Evolutionary conservation across 2,797 vertebrate genomes (phyloP).

Genomic region (Macropodus opercularis): DNA sequence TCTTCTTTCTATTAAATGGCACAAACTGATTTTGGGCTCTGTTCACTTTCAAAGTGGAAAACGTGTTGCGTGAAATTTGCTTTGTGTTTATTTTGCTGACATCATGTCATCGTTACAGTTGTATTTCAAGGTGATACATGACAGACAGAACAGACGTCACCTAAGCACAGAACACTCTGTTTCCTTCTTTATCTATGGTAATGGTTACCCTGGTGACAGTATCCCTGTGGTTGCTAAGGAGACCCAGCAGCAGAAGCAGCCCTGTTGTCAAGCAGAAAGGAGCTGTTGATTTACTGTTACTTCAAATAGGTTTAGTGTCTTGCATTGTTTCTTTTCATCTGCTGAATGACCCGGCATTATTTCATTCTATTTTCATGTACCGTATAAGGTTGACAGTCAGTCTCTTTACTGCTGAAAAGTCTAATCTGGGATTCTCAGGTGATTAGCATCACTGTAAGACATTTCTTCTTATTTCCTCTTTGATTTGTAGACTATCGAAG

Average conservation of each 20-base stretch:
- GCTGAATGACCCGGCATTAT: neutral
- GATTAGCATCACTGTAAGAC: neutral
- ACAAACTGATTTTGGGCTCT: constrained; percentile 29
- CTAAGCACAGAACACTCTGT: constrained; percentile 37
- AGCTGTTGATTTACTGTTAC: constrained; percentile 47
- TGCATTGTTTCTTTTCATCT: constrained; percentile 13
- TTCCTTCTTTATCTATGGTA: constrained; percentile 49
- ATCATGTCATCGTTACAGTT: constrained; percentile 1
- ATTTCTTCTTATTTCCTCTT: constrained; percentile 8
- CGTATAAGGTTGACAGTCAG: neutral
- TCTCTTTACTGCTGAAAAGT: neutral
- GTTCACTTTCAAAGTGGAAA: constrained; percentile 3
- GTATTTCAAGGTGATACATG: constrained; percentile 9
- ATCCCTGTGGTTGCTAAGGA: constrained; percentile 65
- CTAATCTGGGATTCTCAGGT: neutral
- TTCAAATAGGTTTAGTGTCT: constrained; percentile 44
- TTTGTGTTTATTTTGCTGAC: constrained; percentile 22
- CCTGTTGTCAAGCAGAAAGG: constrained; percentile 48
- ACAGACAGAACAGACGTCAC: constrained; percentile 29
- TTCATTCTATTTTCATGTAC: constrained; percentile 13
- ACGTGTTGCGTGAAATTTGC: constrained; percentile 25
- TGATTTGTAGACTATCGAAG: constrained; percentile 21
- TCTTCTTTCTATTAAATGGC: constrained; percentile 9
- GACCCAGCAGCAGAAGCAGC: constrained; percentile 56
- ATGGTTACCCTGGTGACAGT: constrained; percentile 69